Percentiles rank a stretch among this genome's conserved stretches.
Conservation (phyloP, 2,888 invertebrate species). For the Chymomyza fuscimana region DNA sequence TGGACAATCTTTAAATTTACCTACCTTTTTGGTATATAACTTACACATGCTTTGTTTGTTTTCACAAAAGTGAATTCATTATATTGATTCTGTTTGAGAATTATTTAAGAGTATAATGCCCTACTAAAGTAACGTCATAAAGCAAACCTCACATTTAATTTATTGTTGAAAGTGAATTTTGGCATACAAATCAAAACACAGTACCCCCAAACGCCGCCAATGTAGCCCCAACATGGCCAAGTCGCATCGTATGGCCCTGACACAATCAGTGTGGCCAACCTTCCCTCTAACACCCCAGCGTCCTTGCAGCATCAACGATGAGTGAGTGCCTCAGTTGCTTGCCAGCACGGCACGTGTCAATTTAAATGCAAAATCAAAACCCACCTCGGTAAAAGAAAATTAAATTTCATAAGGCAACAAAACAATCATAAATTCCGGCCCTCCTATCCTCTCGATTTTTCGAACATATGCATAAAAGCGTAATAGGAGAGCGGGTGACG, state of each 20-base stretch:
- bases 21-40: too few relatives aligned
- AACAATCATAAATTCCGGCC: conserved; percentile 62
- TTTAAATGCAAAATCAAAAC: conserved; percentile 71
- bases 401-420: conserved; percentile 61
- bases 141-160: conserved; percentile 5
- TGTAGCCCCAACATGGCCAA: neutral
- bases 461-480: conserved; percentile 28
- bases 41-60: neutral
- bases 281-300: neutral
- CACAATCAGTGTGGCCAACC: neutral
- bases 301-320: neutral
- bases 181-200: conserved; percentile 2
- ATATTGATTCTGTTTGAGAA: neutral
- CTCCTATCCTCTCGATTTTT: conserved; percentile 11
- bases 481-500: neutral
- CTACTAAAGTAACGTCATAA: neutral
- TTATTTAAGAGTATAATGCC: neutral
- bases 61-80: neutral
- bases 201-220: neutral
- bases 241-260: neutral
- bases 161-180: conserved; percentile 3
- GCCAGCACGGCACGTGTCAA: conserved; percentile 67
- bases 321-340: conserved; percentile 56
- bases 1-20: too few relatives aligned
- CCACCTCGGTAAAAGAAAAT: conserved; percentile 52